phyloP scores from a whole-genome alignment of 2,888 invertebrate genomes.

The Metalampra italica region DNA sequence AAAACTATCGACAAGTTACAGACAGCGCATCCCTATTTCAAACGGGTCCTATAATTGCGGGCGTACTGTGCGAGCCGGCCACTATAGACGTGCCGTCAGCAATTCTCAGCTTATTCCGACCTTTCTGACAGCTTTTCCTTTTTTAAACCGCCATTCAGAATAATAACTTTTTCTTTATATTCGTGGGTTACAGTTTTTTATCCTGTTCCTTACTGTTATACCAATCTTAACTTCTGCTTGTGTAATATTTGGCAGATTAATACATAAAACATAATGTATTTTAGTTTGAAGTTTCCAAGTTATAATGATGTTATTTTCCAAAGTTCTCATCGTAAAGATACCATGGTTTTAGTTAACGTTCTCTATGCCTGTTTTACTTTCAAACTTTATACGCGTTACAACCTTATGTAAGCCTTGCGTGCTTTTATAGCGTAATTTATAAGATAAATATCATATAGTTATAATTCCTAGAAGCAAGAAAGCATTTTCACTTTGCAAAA shows the following conservation, averaged over 20 bases:
- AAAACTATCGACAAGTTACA: slow-evolving; percentile 9
- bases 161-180: slow-evolving; percentile 6
- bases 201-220: background rate
- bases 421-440: no score
- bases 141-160: slow-evolving; percentile 17
- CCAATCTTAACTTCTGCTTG: background rate
- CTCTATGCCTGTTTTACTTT: background rate
- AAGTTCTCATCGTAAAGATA: background rate
- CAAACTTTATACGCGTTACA: background rate
- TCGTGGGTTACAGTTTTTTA: background rate
- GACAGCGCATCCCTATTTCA: slow-evolving; percentile 12
- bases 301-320: background rate
- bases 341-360: no score
- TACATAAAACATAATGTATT: background rate
- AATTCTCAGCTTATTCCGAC: slow-evolving; percentile 30
- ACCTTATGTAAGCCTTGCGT: background rate
- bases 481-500: slow-evolving; percentile 3
- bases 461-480: background rate
- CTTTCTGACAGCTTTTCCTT: slow-evolving; percentile 11
- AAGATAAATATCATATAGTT: no score
- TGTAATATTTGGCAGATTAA: background rate
- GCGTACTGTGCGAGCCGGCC: slow-evolving; percentile 18
- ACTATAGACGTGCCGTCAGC: slow-evolving; percentile 26
- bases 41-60: slow-evolving; percentile 25
- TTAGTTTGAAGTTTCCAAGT: background rate